Conservation (phyloP, 2,888 invertebrate species). For the Drosophila neotestacea region DNA sequence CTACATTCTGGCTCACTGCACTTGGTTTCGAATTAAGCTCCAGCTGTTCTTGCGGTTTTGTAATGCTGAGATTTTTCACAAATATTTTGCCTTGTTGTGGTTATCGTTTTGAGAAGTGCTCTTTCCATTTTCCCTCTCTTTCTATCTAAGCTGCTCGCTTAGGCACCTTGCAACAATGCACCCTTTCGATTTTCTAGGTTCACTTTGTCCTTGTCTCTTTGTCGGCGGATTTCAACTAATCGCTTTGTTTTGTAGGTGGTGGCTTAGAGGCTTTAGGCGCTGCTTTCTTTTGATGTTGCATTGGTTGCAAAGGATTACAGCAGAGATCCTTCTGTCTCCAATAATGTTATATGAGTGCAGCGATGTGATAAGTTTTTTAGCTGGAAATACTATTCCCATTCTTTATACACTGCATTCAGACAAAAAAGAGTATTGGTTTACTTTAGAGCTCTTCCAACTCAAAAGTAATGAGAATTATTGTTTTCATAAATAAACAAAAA, state of each 20-base stretch:
- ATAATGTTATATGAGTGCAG: neutral
- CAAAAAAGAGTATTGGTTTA: neutral
- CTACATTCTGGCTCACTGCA: slow-evolving; percentile 22
- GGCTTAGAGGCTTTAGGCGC: slow-evolving; percentile 48
- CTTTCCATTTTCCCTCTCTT: neutral
- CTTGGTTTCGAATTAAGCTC: slow-evolving; percentile 29
- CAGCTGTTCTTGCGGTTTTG: slow-evolving; percentile 39
- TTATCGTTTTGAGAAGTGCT: slow-evolving; percentile 32
- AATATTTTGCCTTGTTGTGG: slow-evolving; percentile 53
- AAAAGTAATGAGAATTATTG: too few relatives aligned
- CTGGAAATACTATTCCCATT: neutral
- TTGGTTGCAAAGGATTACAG: slow-evolving; percentile 48
- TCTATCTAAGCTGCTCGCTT: slow-evolving; percentile 36
- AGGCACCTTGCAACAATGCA: slow-evolving; percentile 58
- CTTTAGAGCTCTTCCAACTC: neutral
- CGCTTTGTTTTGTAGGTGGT: slow-evolving; percentile 64
- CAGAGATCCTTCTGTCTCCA: neutral
- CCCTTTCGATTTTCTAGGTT: slow-evolving; percentile 44
- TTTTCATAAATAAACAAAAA: too few relatives aligned
- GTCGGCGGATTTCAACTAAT: slow-evolving; percentile 59
- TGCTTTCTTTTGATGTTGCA: slow-evolving; percentile 48
- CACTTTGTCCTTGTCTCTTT: slow-evolving; percentile 37
- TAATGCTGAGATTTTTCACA: slow-evolving; percentile 25
- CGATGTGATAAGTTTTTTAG: neutral
- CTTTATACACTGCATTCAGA: neutral